Base-by-base conservation (phyloP, 2,888 invertebrate species). In the Drosophila lacicola region DNA sequence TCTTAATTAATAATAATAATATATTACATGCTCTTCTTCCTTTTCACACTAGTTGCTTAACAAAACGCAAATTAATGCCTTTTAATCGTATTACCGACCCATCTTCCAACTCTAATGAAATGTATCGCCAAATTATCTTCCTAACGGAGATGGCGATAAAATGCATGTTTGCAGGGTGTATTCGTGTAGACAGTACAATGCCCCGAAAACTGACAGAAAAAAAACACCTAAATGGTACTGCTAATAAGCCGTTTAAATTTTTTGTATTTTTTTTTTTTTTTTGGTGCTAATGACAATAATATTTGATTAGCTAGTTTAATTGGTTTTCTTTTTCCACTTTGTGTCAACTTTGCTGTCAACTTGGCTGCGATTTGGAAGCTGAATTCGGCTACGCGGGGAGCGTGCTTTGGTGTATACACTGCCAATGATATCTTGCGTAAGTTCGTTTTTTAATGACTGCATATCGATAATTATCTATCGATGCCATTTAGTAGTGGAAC, bases 191-290 rank as follows among this genome's bases (percentile, higher is more conserved):
- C 29, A 5, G 45, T 14, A 63, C 63, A 71, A 71, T 70, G 56
- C 33, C 51, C 37, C 29, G 36, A 54, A 58, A 68, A 54, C 67
- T 63, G 70, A 71, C 63, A 69, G 29, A 29, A 29, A 29, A 29
- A 73, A 74, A 65, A 71, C 68, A 78, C 75, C 84, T 74, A 73
- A 81, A 88, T 84, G 76, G 70, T 80, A 70, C 73, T 88, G 90
- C 90, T 90, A 90, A 90, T 87, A 84, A 90, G 90, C 88, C 81
- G 80, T 82, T 90, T 82, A 83, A 86, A 88, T 82, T 75, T 64
- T 25, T 25, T 25, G 25, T 45, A 88, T 82, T 75, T 64, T 25
- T 25, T 25, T 45, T 45, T 29, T 46, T 3, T 34, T 55, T 9
- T 56, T 44, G 62, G 88, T 88, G 91, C 81, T 90, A 91, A 90